These are phyloP conservation scores for Oreohelix idahoensis DNA, from an alignment of 1,140 invertebrate species.

Conservation along the genomic window DNA sequence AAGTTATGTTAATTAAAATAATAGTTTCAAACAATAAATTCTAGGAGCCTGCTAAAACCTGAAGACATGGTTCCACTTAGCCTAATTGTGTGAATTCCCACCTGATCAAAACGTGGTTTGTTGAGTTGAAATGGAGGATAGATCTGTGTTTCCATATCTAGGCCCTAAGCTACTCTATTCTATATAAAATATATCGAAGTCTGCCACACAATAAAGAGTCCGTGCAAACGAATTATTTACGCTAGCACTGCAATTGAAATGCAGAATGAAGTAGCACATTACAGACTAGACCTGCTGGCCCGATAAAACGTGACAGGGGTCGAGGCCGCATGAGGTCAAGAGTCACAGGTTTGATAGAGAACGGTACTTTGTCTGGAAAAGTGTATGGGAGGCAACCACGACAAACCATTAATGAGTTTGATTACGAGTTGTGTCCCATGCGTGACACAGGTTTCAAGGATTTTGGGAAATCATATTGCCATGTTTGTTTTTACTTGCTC, in stretches of 20 bases:
- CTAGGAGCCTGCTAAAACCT: no score
- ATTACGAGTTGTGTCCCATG: background rate
- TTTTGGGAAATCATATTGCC: no score
- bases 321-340: background rate
- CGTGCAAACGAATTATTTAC: no score
- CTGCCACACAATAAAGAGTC: no score
- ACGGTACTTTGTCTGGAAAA: no score
- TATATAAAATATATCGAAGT: background rate
- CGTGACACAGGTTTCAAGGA: no score
- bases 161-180: background rate
- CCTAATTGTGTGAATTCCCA: no score
- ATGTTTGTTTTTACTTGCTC: no score
- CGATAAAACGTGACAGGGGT: background rate
- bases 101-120: slow-evolving; percentile 70
- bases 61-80: no score
- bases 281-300: background rate
- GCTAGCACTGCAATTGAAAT: background rate
- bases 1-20: no score
- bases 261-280: background rate
- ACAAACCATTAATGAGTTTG: background rate
- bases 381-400: background rate
- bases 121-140: slow-evolving; percentile 70
- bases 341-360: slow-evolving; percentile 1
- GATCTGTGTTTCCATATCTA: background rate
- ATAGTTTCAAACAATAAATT: no score